Conservation (phyloP, 2,797 vertebrate genomes). For the Liasis olivaceus region DNA sequence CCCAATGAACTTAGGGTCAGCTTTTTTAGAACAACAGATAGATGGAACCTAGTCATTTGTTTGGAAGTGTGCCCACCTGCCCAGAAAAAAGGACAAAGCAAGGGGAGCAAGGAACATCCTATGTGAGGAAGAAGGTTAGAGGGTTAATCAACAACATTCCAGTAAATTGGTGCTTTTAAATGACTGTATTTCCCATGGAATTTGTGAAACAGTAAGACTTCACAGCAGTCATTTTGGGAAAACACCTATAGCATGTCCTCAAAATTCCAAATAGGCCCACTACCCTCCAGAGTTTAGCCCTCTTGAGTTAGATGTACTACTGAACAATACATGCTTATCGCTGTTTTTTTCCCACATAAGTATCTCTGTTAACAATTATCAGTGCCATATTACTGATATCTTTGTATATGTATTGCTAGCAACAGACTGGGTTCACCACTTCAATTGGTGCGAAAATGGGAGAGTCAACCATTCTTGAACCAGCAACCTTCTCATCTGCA, state of each 20-base stretch:
- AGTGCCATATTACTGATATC: neutral
- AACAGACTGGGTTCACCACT: neutral
- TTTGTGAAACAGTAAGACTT: neutral
- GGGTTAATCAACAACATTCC: neutral
- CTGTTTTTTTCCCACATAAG: neutral
- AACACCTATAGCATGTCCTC: neutral
- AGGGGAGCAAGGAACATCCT: neutral
- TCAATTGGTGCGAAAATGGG: neutral
- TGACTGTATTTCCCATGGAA: neutral
- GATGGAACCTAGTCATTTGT: neutral
- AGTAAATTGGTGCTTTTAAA: neutral
- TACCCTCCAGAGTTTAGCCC: neutral
- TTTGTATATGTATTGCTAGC: neutral
- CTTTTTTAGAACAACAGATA: neutral
- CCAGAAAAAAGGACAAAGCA: neutral
- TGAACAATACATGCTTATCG: neutral
- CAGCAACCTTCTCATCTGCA: neutral
- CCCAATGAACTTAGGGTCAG: neutral
- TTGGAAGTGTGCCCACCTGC: neutral
- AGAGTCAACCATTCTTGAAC: neutral
- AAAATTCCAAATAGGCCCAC: neutral
- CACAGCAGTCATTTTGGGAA: neutral
- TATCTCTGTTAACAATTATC: neutral
- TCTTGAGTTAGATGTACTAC: neutral
- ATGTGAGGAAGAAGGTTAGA: neutral